A percentile compares a stretch with the other conserved stretches of the same genome.
These are phyloP conservation scores for Apodemia duryi DNA, from an alignment of 2,888 invertebrate species.

Conservation along the genomic window DNA sequence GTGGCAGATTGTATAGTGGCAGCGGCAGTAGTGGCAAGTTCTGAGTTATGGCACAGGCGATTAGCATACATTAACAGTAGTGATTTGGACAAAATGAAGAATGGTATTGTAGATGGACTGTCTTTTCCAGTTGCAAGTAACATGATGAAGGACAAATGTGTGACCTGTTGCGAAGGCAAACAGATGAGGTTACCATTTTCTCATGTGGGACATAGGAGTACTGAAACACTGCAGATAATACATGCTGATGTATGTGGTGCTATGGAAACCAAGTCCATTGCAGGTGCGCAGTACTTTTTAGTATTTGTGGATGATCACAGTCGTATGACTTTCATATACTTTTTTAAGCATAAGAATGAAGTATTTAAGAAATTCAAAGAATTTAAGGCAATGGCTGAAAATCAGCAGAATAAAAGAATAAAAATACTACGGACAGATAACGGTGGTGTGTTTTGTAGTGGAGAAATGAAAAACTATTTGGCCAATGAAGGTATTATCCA, in stretches of 20 bases:
- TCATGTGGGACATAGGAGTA: slow-evolving; percentile 17
- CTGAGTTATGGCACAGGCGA: slow-evolving; percentile 26
- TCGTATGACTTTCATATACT: slow-evolving; percentile 22
- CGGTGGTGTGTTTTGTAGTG: slow-evolving; percentile 31
- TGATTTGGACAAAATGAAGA: slow-evolving; percentile 30
- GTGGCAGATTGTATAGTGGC: slow-evolving; percentile 4
- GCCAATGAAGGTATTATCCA: slow-evolving; percentile 28
- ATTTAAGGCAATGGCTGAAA: slow-evolving; percentile 25
- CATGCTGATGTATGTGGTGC: slow-evolving; percentile 21
- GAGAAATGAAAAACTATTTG: slow-evolving; percentile 29
- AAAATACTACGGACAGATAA: slow-evolving; percentile 27
- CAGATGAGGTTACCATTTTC: slow-evolving; percentile 20
- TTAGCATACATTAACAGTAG: slow-evolving; percentile 28
- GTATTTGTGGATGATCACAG: slow-evolving; percentile 19
- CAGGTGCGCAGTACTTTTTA: slow-evolving; percentile 16
- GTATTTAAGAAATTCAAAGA: slow-evolving; percentile 23
- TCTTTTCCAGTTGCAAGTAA: slow-evolving; percentile 10
- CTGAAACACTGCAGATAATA: slow-evolving; percentile 8
- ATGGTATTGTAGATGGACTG: slow-evolving; percentile 24
- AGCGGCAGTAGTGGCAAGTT: slow-evolving; percentile 16
- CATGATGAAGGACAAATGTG: slow-evolving; percentile 21
- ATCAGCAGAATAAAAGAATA: slow-evolving; percentile 26
- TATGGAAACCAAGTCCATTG: slow-evolving; percentile 16
- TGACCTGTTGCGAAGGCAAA: slow-evolving; percentile 26
- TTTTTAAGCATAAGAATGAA: slow-evolving; percentile 20